These are phyloP conservation scores for Urocyon cinereoargenteus DNA, from an alignment of 2,797 vertebrate species.

Conservation along the genomic window DNA sequence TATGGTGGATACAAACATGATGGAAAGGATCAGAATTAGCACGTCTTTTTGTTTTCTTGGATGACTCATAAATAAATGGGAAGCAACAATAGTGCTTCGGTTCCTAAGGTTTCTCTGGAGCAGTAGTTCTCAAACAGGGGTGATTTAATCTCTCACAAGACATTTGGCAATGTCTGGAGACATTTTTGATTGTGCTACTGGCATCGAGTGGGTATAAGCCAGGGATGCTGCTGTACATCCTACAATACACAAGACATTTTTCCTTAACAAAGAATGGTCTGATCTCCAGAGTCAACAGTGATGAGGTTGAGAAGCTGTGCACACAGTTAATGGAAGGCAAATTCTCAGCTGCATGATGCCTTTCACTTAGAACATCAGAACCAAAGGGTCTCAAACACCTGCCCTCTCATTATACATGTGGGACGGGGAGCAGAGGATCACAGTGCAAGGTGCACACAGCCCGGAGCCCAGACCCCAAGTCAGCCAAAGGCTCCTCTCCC, in stretches of 20 bases:
- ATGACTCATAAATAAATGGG: neutral
- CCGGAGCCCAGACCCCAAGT: fast-evolving
- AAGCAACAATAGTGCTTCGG: neutral
- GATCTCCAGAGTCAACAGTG: neutral
- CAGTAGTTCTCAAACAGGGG: neutral
- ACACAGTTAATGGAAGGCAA: neutral
- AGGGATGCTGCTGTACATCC: no score
- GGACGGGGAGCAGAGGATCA: no score
- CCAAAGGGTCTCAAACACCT: fast-evolving
- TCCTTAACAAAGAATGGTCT: neutral
- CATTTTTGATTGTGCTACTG: neutral
- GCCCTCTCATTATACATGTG: neutral
- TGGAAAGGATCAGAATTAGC: neutral
- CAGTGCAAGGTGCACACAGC: neutral
- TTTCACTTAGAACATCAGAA: fast-evolving
- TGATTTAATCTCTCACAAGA: neutral
- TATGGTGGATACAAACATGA: neutral
- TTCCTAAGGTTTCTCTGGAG: neutral
- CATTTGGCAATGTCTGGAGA: neutral
- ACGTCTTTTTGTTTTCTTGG: neutral
- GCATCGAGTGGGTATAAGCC: neutral
- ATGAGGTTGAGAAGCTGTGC: neutral
- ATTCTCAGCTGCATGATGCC: neutral
- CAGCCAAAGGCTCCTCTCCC: fast-evolving
- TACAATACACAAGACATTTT: no score